Evolutionary conservation across 2,113 vertebrate genomes (phyloP).

Genomic region (Emydocephalus ijimae): DNA sequence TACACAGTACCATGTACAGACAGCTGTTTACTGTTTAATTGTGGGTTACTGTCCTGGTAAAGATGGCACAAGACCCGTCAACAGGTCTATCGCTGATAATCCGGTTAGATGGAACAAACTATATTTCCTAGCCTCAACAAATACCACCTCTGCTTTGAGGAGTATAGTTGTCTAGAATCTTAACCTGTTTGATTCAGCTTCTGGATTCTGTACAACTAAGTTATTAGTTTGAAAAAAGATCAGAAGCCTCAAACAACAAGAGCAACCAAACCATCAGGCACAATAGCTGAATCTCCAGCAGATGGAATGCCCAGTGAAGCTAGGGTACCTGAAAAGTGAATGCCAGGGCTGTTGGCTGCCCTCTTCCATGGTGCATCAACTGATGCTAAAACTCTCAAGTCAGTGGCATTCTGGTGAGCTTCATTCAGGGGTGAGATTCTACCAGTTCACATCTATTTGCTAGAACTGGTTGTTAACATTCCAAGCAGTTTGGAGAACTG

Average conservation of each 20-base stretch:
- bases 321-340: conserved; percentile 59
- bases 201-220: neutral
- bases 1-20: too few relatives aligned
- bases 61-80: too few relatives aligned
- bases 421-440: too few relatives aligned
- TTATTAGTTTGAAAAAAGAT: neutral
- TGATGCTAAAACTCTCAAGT: conserved; percentile 45
- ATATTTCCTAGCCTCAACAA: too few relatives aligned
- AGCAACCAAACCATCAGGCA: neutral
- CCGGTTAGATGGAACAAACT: too few relatives aligned
- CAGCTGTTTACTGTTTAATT: too few relatives aligned
- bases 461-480: too few relatives aligned
- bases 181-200: neutral
- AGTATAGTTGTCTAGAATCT: neutral
- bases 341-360: conserved; percentile 40
- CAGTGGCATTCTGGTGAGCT: conserved; percentile 3
- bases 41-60: too few relatives aligned
- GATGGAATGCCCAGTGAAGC: conserved; percentile 57
- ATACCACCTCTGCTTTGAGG: neutral
- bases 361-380: conserved; percentile 56
- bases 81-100: too few relatives aligned
- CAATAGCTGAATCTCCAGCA: neutral
- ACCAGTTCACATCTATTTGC: too few relatives aligned
- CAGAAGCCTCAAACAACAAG: neutral
- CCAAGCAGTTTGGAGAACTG: too few relatives aligned